Evolutionary conservation across 2,113 vertebrate species (phyloP).

Genomic region (Synchiropus splendidus): DNA sequence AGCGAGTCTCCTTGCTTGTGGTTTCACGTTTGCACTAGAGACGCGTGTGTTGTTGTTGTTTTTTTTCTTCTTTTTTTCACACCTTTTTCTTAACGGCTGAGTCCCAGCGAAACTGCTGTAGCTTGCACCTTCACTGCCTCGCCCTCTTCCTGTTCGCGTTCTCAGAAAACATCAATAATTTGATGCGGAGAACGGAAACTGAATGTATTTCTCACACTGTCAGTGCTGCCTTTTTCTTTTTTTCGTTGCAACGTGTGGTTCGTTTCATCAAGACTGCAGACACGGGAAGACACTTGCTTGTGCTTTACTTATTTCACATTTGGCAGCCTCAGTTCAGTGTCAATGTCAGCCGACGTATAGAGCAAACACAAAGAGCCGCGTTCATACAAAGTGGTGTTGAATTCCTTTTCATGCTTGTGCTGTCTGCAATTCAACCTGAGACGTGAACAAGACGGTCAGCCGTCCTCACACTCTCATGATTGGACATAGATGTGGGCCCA

Average conservation of each 20-base stretch:
- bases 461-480: slow-evolving; percentile 24
- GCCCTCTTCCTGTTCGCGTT: slow-evolving; percentile 25
- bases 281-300: too few species aligned
- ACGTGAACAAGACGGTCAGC: slow-evolving; percentile 19
- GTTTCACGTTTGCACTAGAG: slow-evolving; percentile 43
- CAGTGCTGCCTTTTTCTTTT: too few species aligned
- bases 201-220: too few species aligned
- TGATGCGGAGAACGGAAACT: too few species aligned
- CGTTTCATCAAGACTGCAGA: too few species aligned
- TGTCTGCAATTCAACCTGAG: slow-evolving; percentile 23
- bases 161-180: slow-evolving; percentile 19
- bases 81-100: slow-evolving; percentile 42
- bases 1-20: slow-evolving; percentile 26
- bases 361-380: slow-evolving; percentile 31
- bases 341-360: slow-evolving; percentile 45
- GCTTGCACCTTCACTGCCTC: slow-evolving; percentile 23
- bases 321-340: slow-evolving; percentile 8
- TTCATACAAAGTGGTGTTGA: slow-evolving; percentile 38
- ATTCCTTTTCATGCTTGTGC: slow-evolving; percentile 44
- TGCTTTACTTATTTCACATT: too few species aligned
- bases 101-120: slow-evolving; percentile 37
- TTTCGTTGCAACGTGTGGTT: too few species aligned
- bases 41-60: slow-evolving; percentile 19
- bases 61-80: slow-evolving; percentile 44
- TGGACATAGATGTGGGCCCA: slow-evolving; percentile 33